phyloP scores from a whole-genome alignment of 2,888 invertebrate genomes.

The Plemyria rubiginata region DNA sequence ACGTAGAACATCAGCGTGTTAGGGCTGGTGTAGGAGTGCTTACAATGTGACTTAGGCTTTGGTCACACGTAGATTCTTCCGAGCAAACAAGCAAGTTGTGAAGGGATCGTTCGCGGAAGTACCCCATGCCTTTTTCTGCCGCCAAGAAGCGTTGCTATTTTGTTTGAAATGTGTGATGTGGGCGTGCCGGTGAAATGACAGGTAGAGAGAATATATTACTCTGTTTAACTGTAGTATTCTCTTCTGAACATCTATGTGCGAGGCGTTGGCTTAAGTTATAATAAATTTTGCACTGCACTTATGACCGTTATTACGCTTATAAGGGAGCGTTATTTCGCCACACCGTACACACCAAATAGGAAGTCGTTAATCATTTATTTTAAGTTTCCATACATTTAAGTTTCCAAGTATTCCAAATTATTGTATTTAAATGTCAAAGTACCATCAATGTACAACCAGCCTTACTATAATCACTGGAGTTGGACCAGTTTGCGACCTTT shows the following conservation, averaged over 20 bases:
- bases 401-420: no score
- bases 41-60: neutral
- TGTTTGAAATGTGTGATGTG: no score
- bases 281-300: neutral
- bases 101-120: no score
- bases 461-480: slow-evolving; percentile 52
- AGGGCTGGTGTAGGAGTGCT: slow-evolving; percentile 20
- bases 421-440: slow-evolving; percentile 30
- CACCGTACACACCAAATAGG: slow-evolving; percentile 8
- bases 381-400: slow-evolving; percentile 18
- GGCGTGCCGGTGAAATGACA: no score
- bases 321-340: neutral
- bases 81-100: no score
- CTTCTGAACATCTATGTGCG: no score
- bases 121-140: no score
- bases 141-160: no score
- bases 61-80: neutral
- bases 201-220: no score
- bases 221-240: no score
- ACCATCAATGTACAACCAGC: slow-evolving; percentile 34
- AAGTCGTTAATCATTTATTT: slow-evolving; percentile 14
- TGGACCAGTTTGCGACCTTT: slow-evolving; percentile 64
- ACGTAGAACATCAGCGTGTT: slow-evolving; percentile 43
- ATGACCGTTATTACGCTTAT: neutral
- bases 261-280: no score